Conservation (phyloP, 2,888 invertebrate genomes). For the Microdon myrmicae region DNA sequence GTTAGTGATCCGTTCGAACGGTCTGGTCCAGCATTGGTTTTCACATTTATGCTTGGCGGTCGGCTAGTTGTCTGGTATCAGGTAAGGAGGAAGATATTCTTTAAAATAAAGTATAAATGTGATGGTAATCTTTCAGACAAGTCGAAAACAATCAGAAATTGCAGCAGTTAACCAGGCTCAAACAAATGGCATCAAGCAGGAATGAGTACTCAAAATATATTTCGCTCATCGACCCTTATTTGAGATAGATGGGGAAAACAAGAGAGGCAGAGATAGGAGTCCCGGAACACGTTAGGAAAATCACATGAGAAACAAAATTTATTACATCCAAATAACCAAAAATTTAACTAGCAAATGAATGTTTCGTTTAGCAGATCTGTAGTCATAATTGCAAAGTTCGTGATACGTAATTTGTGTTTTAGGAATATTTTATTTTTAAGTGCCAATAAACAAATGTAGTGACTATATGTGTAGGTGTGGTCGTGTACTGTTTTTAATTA, state of each 20-base stretch:
- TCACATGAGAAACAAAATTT: constrained; percentile 29
- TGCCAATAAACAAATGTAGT: constrained; percentile 44
- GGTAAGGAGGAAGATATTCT: constrained; percentile 49
- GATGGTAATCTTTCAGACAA: constrained; percentile 68
- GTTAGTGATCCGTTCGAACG: constrained; percentile 92
- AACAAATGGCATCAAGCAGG: constrained; percentile 73
- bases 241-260: not conserved
- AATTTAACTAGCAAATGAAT: constrained; percentile 32
- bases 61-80: constrained; percentile 84
- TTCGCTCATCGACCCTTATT: constrained; percentile 12
- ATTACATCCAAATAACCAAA: constrained; percentile 18
- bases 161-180: constrained; percentile 69
- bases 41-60: constrained; percentile 91
- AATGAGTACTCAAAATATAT: constrained; percentile 61
- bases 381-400: constrained; percentile 47
- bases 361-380: constrained; percentile 33
- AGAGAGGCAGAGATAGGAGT: not conserved
- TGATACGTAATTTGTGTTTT: constrained; percentile 45
- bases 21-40: constrained; percentile 88
- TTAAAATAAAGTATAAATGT: constrained; percentile 13
- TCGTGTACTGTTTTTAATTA: constrained; percentile 21
- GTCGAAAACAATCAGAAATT: constrained; percentile 69
- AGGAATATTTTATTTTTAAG: constrained; percentile 46
- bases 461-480: constrained; percentile 16
- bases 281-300: constrained; percentile 27